phyloP scores from a whole-genome alignment of 2,797 vertebrate genomes.

The Perodicticus potto region DNA sequence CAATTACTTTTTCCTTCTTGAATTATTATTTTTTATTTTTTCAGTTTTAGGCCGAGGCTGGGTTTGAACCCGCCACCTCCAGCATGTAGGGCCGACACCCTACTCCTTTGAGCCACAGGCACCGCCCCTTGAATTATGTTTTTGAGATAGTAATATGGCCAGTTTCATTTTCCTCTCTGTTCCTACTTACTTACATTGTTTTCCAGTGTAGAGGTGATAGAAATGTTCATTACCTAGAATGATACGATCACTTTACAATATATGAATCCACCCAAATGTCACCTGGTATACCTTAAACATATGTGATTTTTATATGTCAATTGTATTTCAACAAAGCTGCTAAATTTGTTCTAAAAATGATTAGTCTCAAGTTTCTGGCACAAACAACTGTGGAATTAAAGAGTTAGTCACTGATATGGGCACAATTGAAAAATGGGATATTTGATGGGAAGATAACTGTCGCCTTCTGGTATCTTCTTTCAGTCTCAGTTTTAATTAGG shows the following conservation, averaged over 20 bases:
- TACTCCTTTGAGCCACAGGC: too few relatives aligned
- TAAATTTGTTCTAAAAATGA: neutral
- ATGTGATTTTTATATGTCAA: neutral
- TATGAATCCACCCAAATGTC: neutral
- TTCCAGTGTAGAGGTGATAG: neutral
- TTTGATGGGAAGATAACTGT: neutral
- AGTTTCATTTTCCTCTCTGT: neutral
- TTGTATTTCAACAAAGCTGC: neutral
- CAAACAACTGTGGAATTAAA: neutral
- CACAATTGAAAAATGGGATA: neutral
- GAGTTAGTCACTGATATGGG: neutral
- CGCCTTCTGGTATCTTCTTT: neutral
- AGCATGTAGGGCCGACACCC: too few relatives aligned
- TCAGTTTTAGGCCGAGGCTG: too few relatives aligned
- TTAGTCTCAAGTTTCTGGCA: neutral
- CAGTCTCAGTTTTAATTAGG: neutral
- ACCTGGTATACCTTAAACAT: neutral
- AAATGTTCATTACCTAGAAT: neutral
- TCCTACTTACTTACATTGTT: neutral
- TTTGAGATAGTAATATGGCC: neutral
- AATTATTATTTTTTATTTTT: neutral
- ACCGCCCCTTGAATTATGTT: neutral
- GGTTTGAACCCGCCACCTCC: too few relatives aligned
- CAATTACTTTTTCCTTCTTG: neutral
- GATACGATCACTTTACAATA: neutral